Conservation (phyloP, 2,888 invertebrate species). For the Dryadula phaetusa region DNA sequence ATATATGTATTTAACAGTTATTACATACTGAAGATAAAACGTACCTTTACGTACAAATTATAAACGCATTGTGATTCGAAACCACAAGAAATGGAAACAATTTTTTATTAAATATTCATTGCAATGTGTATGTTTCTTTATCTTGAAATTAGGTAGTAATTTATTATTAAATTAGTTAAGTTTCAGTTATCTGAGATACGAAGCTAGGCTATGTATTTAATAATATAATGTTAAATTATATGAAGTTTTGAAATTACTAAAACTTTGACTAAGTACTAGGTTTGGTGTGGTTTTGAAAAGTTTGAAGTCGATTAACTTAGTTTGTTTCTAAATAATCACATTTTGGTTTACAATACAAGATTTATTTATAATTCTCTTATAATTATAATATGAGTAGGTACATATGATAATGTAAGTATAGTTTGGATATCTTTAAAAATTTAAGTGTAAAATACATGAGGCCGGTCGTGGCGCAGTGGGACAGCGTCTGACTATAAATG, state of each 20-base stretch:
- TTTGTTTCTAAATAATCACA: conserved; percentile 1
- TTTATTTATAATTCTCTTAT: background rate
- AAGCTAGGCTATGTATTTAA: background rate
- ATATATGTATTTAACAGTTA: too few relatives aligned
- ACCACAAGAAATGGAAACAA: too few relatives aligned
- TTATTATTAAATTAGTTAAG: background rate
- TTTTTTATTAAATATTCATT: background rate
- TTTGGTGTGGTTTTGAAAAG: conserved; percentile 17
- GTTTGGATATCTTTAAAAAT: too few relatives aligned
- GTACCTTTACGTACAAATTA: too few relatives aligned
- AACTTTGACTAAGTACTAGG: conserved; percentile 3
- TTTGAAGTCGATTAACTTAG: conserved; percentile 10
- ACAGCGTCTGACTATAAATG: too few relatives aligned
- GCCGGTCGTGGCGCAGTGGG: too few relatives aligned
- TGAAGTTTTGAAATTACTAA: background rate
- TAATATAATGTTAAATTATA: background rate
- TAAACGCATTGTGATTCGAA: too few relatives aligned
- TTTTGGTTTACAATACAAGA: background rate
- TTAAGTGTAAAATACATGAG: background rate
- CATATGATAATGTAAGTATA: background rate
- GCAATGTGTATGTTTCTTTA: background rate
- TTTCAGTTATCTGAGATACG: background rate
- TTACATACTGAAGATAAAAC: too few relatives aligned
- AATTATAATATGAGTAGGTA: background rate
- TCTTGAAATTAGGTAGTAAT: background rate